A percentile compares a stretch with the other conserved stretches of the same genome.
These are phyloP conservation scores for Meriones unguiculatus DNA, from an alignment of 2,113 vertebrate species.

Conservation along the genomic window DNA sequence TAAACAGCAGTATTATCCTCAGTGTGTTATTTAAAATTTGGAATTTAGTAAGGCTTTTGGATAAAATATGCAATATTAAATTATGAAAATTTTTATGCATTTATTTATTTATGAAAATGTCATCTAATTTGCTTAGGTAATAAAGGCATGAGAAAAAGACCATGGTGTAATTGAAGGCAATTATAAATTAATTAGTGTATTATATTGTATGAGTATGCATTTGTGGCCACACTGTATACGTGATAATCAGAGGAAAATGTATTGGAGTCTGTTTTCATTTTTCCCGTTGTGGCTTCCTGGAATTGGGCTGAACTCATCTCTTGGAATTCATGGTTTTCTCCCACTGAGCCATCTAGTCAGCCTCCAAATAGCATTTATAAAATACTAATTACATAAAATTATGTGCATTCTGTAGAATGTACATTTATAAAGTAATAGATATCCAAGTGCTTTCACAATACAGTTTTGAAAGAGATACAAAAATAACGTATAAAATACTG, in stretches of 20 bases:
- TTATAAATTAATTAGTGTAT: not conserved
- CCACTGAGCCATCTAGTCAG: not conserved
- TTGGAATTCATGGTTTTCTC: too few relatives aligned
- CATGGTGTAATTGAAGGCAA: not conserved
- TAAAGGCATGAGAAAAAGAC: not conserved
- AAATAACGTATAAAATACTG: not conserved
- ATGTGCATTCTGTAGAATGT: not conserved
- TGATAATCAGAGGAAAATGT: not conserved
- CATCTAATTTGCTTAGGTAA: not conserved
- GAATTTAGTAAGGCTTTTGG: not conserved
- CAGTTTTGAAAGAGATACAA: not conserved
- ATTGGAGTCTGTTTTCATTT: not conserved
- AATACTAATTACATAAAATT: not conserved
- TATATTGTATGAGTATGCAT: not conserved
- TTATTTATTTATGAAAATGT: not conserved
- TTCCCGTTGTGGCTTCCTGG: not conserved
- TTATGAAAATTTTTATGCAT: not conserved
- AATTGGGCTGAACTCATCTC: not conserved
- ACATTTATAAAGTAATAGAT: not conserved
- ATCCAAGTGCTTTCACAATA: not conserved
- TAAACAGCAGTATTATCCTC: not conserved
- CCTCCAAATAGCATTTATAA: not conserved
- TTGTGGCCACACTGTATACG: not conserved
- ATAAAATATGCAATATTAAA: slow-evolving; percentile 46
- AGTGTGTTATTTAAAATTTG: not conserved